Evolutionary conservation across 2,113 vertebrate genomes (phyloP).

Genomic region (Turdus rufiventris): DNA sequence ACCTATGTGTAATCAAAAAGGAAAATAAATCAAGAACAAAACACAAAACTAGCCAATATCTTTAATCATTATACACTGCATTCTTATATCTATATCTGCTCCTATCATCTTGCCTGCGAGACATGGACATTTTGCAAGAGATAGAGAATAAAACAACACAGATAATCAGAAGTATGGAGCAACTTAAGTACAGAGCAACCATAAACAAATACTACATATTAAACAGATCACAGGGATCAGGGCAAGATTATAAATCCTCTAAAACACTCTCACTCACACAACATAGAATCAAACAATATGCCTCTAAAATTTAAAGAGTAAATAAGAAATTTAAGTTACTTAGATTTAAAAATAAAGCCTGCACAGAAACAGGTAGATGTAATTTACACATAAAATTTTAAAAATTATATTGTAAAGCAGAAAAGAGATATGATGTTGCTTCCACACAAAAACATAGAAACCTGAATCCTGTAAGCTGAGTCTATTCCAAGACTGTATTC

Average conservation of each 20-base stretch:
- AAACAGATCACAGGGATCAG: rapidly evolving
- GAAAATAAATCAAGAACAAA: background rate
- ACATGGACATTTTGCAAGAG: background rate
- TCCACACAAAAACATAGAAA: background rate
- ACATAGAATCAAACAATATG: background rate
- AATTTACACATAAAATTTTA: background rate
- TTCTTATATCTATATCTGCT: background rate
- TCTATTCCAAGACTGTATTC: background rate
- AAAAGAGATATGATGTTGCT: background rate
- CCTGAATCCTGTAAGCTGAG: background rate
- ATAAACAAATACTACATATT: background rate
- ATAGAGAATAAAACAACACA: background rate
- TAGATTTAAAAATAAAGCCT: background rate
- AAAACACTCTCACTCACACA: background rate
- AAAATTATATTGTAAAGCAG: background rate
- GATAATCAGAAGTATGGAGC: background rate
- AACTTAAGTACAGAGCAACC: background rate
- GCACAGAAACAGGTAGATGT: background rate
- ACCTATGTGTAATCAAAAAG: background rate
- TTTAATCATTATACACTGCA: background rate
- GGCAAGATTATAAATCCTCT: background rate
- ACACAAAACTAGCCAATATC: background rate
- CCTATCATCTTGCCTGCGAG: background rate
- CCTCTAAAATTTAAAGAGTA: background rate
- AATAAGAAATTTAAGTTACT: background rate